These are phyloP conservation scores for Megalopta genalis DNA, from an alignment of 1,140 invertebrate species.

Conservation along the genomic window DNA sequence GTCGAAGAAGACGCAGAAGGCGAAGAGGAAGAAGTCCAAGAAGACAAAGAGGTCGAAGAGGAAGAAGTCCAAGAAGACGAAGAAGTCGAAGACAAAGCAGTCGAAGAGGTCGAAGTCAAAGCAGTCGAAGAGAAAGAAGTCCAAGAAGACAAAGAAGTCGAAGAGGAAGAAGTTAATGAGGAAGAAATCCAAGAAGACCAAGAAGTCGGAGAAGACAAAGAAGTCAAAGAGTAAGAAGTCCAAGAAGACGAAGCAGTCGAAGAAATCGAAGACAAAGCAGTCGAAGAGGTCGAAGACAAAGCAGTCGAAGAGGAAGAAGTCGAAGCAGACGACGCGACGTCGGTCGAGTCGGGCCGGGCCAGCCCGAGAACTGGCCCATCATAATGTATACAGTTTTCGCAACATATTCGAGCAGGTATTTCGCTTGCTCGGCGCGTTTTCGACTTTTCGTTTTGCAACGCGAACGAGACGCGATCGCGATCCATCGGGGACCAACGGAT, in stretches of 20 bases:
- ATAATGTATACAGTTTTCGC: slow-evolving; percentile 74
- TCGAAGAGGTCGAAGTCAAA: no score
- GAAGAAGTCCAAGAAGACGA: not conserved
- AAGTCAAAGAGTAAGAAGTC: no score
- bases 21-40: not conserved
- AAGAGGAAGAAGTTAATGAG: no score
- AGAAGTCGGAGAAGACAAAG: not conserved
- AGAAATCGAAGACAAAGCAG: no score
- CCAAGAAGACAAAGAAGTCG: not conserved
- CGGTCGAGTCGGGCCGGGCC: slow-evolving; percentile 61
- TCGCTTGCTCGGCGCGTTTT: slow-evolving; percentile 75
- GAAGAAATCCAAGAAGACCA: no score
- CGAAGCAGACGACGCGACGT: slow-evolving; percentile 32
- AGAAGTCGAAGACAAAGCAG: not conserved
- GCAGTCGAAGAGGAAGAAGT: not conserved
- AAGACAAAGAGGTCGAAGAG: not conserved
- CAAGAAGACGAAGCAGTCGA: no score
- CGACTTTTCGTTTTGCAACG: slow-evolving; percentile 64
- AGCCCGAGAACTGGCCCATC: slow-evolving; percentile 27
- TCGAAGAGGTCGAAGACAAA: not conserved
- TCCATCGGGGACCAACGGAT: slow-evolving; percentile 18
- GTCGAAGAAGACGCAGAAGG: no score
- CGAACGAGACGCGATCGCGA: slow-evolving; percentile 43
- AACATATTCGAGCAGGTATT: slow-evolving; percentile 63
- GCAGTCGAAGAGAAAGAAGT: not conserved